Evolutionary conservation across 2,888 invertebrate species (phyloP), one percentile per base, ranked within the genome.

Genomic region (Bellardia bayeri): DNA sequence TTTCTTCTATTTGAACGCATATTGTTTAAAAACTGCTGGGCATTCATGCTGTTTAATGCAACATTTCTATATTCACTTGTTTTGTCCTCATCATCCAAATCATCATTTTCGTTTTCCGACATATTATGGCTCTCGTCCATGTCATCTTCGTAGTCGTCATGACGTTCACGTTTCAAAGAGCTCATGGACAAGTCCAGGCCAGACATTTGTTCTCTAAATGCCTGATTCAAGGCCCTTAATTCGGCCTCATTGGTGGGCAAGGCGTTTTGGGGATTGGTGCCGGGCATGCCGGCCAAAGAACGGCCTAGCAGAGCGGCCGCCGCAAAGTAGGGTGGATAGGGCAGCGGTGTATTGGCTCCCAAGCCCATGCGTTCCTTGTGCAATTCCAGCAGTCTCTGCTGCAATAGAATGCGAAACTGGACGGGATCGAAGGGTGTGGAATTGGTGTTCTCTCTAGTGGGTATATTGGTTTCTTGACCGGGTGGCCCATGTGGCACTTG

Each of bases 151-250:
- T 93, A 93, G 83, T 93, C 93, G 13, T 93, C 93, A 81, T 90
- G 92, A 72, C 96, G 54, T 96, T 97, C 93, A 95, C 98, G 83
- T 96, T 96, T 98, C 87, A 98, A 94, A 2, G 95, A 95, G 9
- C 96, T 96, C 97, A 97, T 97, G 30, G 97, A 97, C n/a, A 98
- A 94, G 91, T 98, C 98, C 63, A 98, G 94, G 0, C 98, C 98
- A 86, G 96, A 96, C 93, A 97, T 96, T 91, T 97, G 96, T 92
- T 97, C 97, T 92, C 97, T 97, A 89, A 95, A 95, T 30, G 95
- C 96, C 89, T 95, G 95, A 85, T 95, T 94, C 23, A 94, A 89
- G 6, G 95, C 95, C 23, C 94, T 93, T 64, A 95, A 90, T 88
- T 95, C 95, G 81, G 95, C 95, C 69, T 95, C 95, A 54, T 91